Base-by-base conservation (phyloP, 2,113 vertebrate genomes). In the Caranx melampygus region DNA sequence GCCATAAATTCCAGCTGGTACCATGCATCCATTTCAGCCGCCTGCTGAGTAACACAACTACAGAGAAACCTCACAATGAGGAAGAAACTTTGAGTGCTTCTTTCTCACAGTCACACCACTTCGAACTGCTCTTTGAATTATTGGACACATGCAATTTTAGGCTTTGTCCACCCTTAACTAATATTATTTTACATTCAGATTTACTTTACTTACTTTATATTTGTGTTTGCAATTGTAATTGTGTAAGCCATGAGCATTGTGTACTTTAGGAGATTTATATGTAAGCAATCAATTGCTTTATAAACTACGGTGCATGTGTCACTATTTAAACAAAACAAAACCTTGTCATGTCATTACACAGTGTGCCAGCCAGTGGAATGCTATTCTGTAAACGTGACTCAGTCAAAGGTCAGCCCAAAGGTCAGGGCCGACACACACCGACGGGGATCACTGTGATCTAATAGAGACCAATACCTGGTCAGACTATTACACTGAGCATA, bases 311-410 rank as follows among this genome's bases (percentile, higher is more conserved):
- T 26, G 49, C 31, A 16, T 40, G 59, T 31, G 31, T 6, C 40
- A 9, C 37, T 52, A 59, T 42, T 26, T 61, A 78, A 83, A 76
- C 71, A 61, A 59, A 40, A 66, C 35, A 51, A 75, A 74, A 26
- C 45, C 26, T 10, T 34, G 21, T n/a, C 6, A 10, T 47, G 72
- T 45, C 58, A 72, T 57, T 60, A 44, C 66, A 75, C 65, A 64
- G 58, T 20, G 31, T 49, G 37, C 16, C 66, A 40, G 34, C 69
- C 59, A 49, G 31, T 21, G 20, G n/a, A 77, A 61, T 54, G 44
- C 33, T 40, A 2, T 58, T 54, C 65, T 61, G 18, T 47, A 58
- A 77, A 61, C 12, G 3, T 2, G 37, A 26, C 20, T 51, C 9
- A 55, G 68, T 54, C 59, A 74, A 69, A 73, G 63, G 72, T 69